Base-by-base conservation (phyloP, 2,113 vertebrate species). In the Oncorhynchus masou region DNA sequence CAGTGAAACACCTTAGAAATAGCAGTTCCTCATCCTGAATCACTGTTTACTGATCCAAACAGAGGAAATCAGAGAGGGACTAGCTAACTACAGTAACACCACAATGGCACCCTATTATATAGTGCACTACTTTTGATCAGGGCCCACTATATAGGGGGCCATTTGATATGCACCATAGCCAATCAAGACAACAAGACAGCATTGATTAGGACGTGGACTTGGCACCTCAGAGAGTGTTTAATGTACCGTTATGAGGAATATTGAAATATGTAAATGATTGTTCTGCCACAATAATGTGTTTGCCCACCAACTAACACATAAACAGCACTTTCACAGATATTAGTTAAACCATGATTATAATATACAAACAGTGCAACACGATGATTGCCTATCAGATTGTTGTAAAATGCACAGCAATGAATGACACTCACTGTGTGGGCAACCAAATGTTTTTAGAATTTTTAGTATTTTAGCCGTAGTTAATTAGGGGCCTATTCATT, bases 401-500 rank as follows among this genome's bases (percentile, higher is more conserved):
- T 60, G 59, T 48, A 8, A 79, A 80, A 39, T 8, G 34, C 34
- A 39, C 34, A 39, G 68, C 77, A 87, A 88, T 89, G 81, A 88
- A 78, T 74, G 62, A 71, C 16, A 54, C 74, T 76, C 83, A 83
- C 85, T 85, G 49, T 8, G 9, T 39, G 8, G 57, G 79, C 68
- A 86, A 85, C 76, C 64, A 87, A 73, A 80, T 76, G 71, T 66
- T 34, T 59, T 80, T 13, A 13, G 12, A 83, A 82, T 68, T 86
- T 83, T 82, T 74, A 7, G 3, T 74, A 48, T 34, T 34, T 34
- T 39, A 72, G 54, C 73, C 71, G 54, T 84, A 70, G 54, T 64
- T 64, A 8, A 60, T 20, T n/a, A 60, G 19, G 3, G 67, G 66
- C 49, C 0, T 76, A 45, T 84, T 68, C n/a, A 74, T 49, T 70